Evolutionary conservation across 2,113 vertebrate genomes (phyloP).

Genomic region (Perognathus longimembris): DNA sequence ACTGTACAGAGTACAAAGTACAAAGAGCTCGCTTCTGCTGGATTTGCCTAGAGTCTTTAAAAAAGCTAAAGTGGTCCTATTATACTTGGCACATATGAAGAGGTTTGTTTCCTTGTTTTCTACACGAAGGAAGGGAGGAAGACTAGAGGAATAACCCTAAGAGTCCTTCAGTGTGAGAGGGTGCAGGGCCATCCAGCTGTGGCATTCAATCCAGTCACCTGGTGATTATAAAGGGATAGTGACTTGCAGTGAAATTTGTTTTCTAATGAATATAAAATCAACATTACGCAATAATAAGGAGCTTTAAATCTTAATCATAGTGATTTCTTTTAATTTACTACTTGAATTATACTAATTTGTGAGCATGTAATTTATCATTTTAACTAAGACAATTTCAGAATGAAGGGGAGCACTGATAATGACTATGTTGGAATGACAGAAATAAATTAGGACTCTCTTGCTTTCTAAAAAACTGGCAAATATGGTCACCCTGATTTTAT

Average conservation of each 20-base stretch:
- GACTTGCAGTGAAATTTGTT: background rate
- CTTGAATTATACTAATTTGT: slow-evolving; percentile 26
- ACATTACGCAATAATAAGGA: background rate
- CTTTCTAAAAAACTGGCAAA: slow-evolving; percentile 26
- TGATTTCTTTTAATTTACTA: slow-evolving; percentile 34
- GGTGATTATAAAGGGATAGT: background rate
- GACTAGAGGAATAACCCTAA: background rate
- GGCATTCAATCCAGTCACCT: background rate
- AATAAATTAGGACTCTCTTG: slow-evolving; percentile 35
- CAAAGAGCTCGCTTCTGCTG: background rate
- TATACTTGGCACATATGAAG: background rate
- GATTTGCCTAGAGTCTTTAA: background rate
- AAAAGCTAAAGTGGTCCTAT: background rate
- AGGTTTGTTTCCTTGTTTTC: background rate
- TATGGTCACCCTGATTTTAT: background rate
- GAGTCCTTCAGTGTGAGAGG: background rate
- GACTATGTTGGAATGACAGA: slow-evolving; percentile 25
- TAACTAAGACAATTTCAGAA: slow-evolving; percentile 56
- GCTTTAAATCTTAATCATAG: slow-evolving; percentile 43
- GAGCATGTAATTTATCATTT: slow-evolving; percentile 44
- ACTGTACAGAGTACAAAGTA: background rate
- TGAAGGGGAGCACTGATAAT: slow-evolving; percentile 25
- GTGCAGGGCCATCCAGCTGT: background rate
- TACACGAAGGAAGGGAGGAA: slow-evolving; percentile 22
- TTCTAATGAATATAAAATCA: slow-evolving; percentile 50